phyloP scores from a whole-genome alignment of 1,140 invertebrate species.

The Drosophila equinoxialis region DNA sequence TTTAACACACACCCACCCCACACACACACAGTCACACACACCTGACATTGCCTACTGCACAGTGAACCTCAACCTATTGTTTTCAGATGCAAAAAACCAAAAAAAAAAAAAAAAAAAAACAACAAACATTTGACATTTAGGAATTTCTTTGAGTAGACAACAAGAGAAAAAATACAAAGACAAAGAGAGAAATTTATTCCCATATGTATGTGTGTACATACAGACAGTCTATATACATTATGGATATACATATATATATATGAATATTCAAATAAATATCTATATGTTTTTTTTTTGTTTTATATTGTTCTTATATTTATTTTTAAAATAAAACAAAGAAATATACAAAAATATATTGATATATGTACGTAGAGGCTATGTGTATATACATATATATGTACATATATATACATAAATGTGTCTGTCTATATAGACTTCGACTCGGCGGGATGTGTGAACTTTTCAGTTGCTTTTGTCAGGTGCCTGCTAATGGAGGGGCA shows the following conservation, averaged over 20 bases:
- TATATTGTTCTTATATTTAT: slow-evolving; percentile 14
- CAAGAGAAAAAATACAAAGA: neutral
- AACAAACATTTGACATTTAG: slow-evolving; percentile 67
- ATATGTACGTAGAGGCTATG: slow-evolving; percentile 38
- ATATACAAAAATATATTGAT: slow-evolving; percentile 29
- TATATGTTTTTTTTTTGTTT: neutral
- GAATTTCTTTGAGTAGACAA: slow-evolving; percentile 7
- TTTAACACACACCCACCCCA: slow-evolving; percentile 30
- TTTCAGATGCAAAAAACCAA: slow-evolving; percentile 61
- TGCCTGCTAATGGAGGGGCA: slow-evolving; percentile 70
- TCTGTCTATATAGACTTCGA: slow-evolving; percentile 42
- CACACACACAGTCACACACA: slow-evolving; percentile 9
- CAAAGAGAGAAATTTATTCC: neutral
- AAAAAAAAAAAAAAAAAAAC: slow-evolving; percentile 22
- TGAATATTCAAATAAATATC: neutral
- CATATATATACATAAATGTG: neutral
- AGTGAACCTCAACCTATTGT: slow-evolving; percentile 66
- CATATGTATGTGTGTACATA: neutral
- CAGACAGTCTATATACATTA: neutral
- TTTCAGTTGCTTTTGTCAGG: slow-evolving; percentile 72
- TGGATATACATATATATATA: neutral
- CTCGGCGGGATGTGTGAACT: slow-evolving; percentile 67
- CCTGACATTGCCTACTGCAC: slow-evolving; percentile 43
- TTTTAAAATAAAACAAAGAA: slow-evolving; percentile 20
- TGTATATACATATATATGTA: too few relatives aligned